Evolutionary conservation across 2,888 invertebrate genomes (phyloP), one percentile per base, ranked within the genome.

Genomic region (Apoderus coryli): DNA sequence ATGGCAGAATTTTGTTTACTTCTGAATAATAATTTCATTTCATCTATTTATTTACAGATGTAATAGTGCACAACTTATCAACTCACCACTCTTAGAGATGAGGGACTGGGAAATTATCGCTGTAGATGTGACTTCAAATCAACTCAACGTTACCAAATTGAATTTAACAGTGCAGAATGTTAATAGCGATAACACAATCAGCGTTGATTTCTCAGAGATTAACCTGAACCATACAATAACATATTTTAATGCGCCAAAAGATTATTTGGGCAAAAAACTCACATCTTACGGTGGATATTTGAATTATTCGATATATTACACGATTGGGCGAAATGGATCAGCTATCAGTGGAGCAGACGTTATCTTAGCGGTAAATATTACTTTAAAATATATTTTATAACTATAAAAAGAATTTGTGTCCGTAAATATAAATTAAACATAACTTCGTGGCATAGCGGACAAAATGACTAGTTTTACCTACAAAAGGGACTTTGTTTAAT

Each of bases 241-340:
- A 19, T 19, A 19, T 19, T 19, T 19, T 19, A 19, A n/a, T 1
- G 82, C 84, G 0, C 85, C 89, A 0, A 50, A 59, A 1, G 59
- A 63, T 14, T 85, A 78, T 49, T 60, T 82, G 0, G 80, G 80
- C n/a, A 89, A 89, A 53, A 80, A 79, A 48, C 59, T 95, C 19
- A 76, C 77, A 0, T 76, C 90, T 0, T 93, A 95, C 50, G 95
- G 93, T 3, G 92, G 90, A 0, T 66, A 68, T 34, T 59, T 95
- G 10, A 73, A 72, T 9, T 95, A 86, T 52, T 71, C 72, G 0
- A 63, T 92, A 1, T 68, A 68, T 43, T 84, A 81, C 44, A 72
- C 69, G 0, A 72, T 54, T n/a, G 55, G 50, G 14, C 31, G 41
- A 14, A 34, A 42, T 28, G 63, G 62, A 13, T 53, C 54, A 14